Percentiles rank a stretch among this genome's conserved stretches.
Evolutionary conservation across 2,113 vertebrate genomes (phyloP).

Genomic region (Apeltes quadracus): DNA sequence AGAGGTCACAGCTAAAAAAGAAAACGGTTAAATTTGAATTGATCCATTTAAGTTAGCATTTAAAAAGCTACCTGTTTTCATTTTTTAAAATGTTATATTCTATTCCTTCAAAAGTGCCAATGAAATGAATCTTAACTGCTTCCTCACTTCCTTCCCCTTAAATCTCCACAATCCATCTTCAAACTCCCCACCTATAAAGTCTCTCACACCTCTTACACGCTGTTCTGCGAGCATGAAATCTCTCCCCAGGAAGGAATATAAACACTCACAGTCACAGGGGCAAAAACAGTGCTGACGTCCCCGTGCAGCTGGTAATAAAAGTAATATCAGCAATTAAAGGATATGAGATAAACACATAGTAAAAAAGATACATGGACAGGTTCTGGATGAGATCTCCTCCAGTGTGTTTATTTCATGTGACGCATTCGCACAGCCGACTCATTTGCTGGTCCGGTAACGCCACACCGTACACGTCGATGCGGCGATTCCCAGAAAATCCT

Average conservation of each 20-base stretch:
- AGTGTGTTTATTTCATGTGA: background rate
- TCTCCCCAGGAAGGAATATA: background rate
- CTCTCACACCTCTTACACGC: background rate
- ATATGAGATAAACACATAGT: background rate
- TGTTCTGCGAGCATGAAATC: background rate
- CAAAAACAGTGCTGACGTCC: background rate
- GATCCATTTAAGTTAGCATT: background rate
- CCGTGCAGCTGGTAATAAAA: background rate
- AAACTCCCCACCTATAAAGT: background rate
- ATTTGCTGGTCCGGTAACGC: conserved; percentile 8
- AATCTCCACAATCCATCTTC: background rate
- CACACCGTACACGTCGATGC: conserved; percentile 57
- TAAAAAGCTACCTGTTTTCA: background rate
- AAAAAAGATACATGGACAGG: background rate
- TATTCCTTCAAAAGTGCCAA: no score
- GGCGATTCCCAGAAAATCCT: conserved; percentile 71
- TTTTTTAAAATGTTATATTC: no score
- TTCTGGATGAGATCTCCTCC: background rate
- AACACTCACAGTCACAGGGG: background rate
- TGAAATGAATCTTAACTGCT: no score
- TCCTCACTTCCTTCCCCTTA: no score
- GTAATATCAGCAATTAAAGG: background rate
- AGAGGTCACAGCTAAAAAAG: background rate
- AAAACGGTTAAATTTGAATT: background rate
- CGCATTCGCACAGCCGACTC: background rate